Evolutionary conservation across 92 coral and sea anemone species (phyloP), one percentile per base, ranked within the genome.

Genomic region (Actinostola sp.): DNA sequence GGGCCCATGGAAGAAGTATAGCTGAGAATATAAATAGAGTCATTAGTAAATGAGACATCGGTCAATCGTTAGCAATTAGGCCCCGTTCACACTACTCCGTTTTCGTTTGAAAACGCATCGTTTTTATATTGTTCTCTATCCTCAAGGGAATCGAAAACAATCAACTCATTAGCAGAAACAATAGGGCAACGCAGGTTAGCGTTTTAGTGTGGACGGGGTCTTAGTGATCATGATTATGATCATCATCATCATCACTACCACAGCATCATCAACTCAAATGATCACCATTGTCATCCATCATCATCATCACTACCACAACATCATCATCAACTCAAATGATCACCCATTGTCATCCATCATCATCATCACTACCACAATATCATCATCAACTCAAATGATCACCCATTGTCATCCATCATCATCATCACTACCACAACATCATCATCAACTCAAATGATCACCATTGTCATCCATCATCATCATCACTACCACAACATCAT

Each of bases 1-100:
- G 17, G 92, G 97, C 19, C 87, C 86, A 75, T 91, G 97, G 85
- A 91, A 91, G 76, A 91, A 91, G 62, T 91, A 91, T 67, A 91
- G 38, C 97, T 91, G 31, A 12, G 69, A 70, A 52, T 31, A n/a
- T 11, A 26, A 49, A 58, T 13, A 26, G 17, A 48, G 2, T 34
- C 8, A 33, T n/a, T 23, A 36, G 4, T 4, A 36, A 36, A 36
- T 36, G 42, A 11, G 11, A 36, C 42, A 36, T n/a, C n/a, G n/a
- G n/a, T n/a, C n/a, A 11, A 36, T 36, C 6, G 42, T 4, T 36
- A 36, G 4, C 42, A 36, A 36, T 4, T 36, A 4, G 11, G 42
- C 42, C n/a, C n/a, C n/a, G n/a, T n/a, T n/a, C n/a, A n/a, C n/a
- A n/a, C n/a, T n/a, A n/a, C n/a, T n/a, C n/a, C n/a, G n/a, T n/a